Evolutionary conservation across 1,140 invertebrate genomes (phyloP).

Genomic region (Holotrichia oblita): DNA sequence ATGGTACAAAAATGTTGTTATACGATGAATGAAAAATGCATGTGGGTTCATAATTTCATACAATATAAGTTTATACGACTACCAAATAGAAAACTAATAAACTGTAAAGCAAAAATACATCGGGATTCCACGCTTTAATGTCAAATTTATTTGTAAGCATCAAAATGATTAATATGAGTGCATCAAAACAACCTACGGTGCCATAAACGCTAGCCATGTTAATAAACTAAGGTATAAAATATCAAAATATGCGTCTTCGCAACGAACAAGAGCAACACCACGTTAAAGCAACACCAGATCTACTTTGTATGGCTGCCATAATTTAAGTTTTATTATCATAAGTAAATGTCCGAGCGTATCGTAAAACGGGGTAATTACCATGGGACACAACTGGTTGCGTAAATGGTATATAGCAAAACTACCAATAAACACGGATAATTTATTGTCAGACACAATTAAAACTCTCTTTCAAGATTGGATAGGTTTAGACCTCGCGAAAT

Average conservation of each 20-base stretch:
- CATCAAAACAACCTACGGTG: background rate
- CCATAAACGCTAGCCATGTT: background rate
- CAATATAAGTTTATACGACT: too few species aligned
- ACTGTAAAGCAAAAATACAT: too few species aligned
- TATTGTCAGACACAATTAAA: slow-evolving; percentile 30
- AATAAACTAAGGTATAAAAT: background rate
- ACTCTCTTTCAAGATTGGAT: background rate
- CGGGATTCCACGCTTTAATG: background rate
- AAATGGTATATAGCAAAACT: slow-evolving; percentile 14
- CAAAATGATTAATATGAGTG: too few species aligned
- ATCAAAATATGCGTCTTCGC: background rate
- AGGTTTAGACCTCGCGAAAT: background rate
- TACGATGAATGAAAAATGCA: too few species aligned
- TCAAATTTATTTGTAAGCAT: background rate
- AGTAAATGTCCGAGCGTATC: slow-evolving; percentile 18
- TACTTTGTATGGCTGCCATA: slow-evolving; percentile 31
- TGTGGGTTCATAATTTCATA: too few species aligned
- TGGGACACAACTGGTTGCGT: slow-evolving; percentile 32
- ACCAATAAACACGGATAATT: slow-evolving; percentile 29
- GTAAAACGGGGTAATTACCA: slow-evolving; percentile 10
- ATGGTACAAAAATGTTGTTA: too few species aligned
- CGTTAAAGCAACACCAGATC: slow-evolving; percentile 21
- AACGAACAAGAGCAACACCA: background rate
- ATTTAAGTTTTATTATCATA: slow-evolving; percentile 34
- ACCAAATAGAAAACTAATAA: too few species aligned